Percentiles rank a stretch among this genome's conserved stretches.
Conservation (phyloP, 2,888 invertebrate genomes). For the Philereme transversata region DNA sequence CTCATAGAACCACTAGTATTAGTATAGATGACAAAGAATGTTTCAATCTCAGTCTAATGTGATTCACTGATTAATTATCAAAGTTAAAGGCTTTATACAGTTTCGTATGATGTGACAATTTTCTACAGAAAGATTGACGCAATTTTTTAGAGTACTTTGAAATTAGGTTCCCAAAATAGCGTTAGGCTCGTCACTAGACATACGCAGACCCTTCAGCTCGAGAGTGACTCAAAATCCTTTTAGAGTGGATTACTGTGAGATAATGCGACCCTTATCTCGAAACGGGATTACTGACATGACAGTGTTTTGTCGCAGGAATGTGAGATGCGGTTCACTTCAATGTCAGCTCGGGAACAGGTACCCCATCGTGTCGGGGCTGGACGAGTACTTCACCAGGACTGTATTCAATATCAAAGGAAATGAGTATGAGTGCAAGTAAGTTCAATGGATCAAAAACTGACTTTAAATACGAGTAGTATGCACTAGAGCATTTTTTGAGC, state of each 20-base stretch:
- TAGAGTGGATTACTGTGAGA: slow-evolving; percentile 10
- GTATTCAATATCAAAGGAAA: slow-evolving; percentile 94
- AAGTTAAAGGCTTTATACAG: neutral
- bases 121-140: neutral
- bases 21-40: no score
- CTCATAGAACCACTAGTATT: no score
- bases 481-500: no score
- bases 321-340: slow-evolving; percentile 96
- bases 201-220: slow-evolving; percentile 1
- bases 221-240: slow-evolving; percentile 8
- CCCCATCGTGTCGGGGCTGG: slow-evolving; percentile 91
- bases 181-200: slow-evolving; percentile 18
- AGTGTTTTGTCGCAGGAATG: slow-evolving; percentile 85
- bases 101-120: slow-evolving; percentile 1
- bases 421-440: slow-evolving; percentile 98
- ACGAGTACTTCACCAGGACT: slow-evolving; percentile 93
- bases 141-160: slow-evolving; percentile 16
- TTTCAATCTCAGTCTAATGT: no score
- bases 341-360: slow-evolving; percentile 94
- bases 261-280: slow-evolving; percentile 20
- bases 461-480: no score
- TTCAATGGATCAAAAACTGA: slow-evolving; percentile 42
- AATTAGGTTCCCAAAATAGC: slow-evolving; percentile 23
- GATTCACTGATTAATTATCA: no score
- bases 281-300: neutral